Percentiles rank a stretch among this genome's conserved stretches.
phyloP scores from a whole-genome alignment of 2,888 invertebrate genomes.

The Gastrophysa polygoni region DNA sequence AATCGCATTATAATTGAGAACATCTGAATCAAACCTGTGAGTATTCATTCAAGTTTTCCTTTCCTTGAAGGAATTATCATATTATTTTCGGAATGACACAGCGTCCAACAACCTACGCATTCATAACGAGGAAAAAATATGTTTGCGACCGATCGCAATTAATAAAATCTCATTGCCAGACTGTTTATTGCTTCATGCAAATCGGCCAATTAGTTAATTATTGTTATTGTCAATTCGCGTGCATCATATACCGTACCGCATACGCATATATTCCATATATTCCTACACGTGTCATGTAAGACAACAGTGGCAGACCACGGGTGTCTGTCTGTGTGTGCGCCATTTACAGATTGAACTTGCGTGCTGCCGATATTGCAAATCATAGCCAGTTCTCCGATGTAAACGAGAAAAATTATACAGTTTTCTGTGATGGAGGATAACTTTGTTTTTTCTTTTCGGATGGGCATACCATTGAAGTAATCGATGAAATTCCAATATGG shows the following conservation, averaged over 20 bases:
- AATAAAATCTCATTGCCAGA: constrained; percentile 27
- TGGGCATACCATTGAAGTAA: constrained; percentile 20
- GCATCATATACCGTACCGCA: constrained; percentile 42
- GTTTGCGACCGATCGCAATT: constrained; percentile 7
- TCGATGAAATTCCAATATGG: constrained; percentile 15
- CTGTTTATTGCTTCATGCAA: constrained; percentile 49
- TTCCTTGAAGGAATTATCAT: too few relatives aligned
- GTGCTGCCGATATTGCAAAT: constrained; percentile 20
- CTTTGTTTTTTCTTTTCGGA: constrained; percentile 8
- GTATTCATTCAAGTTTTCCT: too few relatives aligned
- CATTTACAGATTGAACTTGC: constrained; percentile 11
- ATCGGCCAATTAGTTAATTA: constrained; percentile 59
- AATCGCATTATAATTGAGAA: too few relatives aligned
- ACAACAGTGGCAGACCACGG: constrained; percentile 52
- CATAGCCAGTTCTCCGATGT: not conserved
- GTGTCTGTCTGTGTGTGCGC: constrained; percentile 46
- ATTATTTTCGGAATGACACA: not conserved
- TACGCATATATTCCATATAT: constrained; percentile 31
- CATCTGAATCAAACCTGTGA: too few relatives aligned
- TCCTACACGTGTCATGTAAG: constrained; percentile 45
- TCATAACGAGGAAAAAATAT: not conserved
- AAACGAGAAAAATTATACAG: not conserved
- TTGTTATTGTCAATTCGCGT: constrained; percentile 60
- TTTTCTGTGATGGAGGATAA: not conserved
- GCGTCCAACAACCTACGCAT: not conserved